phyloP scores from a whole-genome alignment of 2,113 vertebrate genomes.

The Dromaius novaehollandiae region DNA sequence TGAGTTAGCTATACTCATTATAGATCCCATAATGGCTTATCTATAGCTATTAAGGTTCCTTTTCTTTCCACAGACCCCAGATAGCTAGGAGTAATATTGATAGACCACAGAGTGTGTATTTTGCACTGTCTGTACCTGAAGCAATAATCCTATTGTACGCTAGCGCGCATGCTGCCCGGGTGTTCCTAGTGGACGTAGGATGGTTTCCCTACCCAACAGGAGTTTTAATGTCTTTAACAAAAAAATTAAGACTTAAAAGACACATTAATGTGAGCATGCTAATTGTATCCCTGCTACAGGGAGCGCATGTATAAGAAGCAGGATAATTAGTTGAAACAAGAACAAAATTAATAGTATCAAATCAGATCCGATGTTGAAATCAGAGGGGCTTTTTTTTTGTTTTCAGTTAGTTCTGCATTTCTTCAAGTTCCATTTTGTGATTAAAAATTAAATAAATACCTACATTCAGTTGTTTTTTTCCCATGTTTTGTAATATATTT shows the following conservation, averaged over 20 bases:
- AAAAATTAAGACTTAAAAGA: constrained; percentile 14
- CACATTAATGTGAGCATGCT: constrained; percentile 59
- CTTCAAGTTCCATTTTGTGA: constrained; percentile 47
- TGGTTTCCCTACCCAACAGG: constrained; percentile 60
- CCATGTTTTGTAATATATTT: constrained; percentile 75
- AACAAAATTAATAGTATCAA: constrained; percentile 38
- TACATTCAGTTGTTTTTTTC: constrained; percentile 32
- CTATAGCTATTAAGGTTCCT: constrained; percentile 72
- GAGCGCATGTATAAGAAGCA: constrained; percentile 23
- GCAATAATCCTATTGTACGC: constrained; percentile 79
- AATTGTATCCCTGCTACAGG: constrained; percentile 26
- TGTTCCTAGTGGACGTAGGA: constrained; percentile 71
- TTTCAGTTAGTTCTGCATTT: constrained; percentile 57
- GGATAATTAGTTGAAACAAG: constrained; percentile 1
- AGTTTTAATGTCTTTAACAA: constrained; percentile 26
- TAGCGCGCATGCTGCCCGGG: constrained; percentile 76
- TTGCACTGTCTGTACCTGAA: constrained; percentile 76
- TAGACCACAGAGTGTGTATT: constrained; percentile 65
- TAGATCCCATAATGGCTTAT: constrained; percentile 69
- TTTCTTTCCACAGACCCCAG: constrained; percentile 60
- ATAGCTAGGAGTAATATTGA: constrained; percentile 57
- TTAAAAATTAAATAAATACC: constrained; percentile 16
- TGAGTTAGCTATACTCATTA: constrained; percentile 60
- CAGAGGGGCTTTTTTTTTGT: constrained; percentile 38
- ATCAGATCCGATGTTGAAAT: neutral